Conservation (phyloP, 2,113 vertebrate genomes). For the Syngnathus floridae region DNA sequence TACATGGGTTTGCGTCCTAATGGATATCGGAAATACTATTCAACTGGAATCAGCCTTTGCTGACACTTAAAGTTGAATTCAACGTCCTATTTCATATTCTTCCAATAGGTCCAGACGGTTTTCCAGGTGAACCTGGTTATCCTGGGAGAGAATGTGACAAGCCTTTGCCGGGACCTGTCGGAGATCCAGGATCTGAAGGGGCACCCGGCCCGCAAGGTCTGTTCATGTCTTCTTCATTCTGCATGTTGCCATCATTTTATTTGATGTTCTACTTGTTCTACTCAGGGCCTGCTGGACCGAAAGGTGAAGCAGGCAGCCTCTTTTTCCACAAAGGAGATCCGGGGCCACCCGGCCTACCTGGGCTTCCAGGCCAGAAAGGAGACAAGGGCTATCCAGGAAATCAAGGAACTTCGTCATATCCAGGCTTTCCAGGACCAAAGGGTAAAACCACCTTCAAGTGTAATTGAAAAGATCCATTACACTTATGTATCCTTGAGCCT, state of each 20-base stretch:
- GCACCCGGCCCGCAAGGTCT: slow-evolving; percentile 34
- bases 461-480: not conserved
- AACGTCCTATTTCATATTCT: slow-evolving; percentile 3
- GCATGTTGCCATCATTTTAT: not conserved
- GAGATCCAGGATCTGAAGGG: slow-evolving; percentile 42
- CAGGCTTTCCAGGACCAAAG: slow-evolving; percentile 27
- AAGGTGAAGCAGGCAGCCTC: slow-evolving; percentile 20
- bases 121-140: slow-evolving; percentile 31
- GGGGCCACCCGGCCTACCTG: slow-evolving; percentile 34
- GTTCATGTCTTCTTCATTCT: not conserved
- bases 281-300: slow-evolving; percentile 36
- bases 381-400: slow-evolving; percentile 32
- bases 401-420: slow-evolving; percentile 9
- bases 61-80: not conserved
- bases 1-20: not conserved
- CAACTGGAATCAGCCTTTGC: not conserved
- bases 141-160: slow-evolving; percentile 14
- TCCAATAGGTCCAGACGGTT: slow-evolving; percentile 30
- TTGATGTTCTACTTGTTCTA: slow-evolving; percentile 3
- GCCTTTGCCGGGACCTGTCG: slow-evolving; percentile 11
- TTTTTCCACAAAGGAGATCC: slow-evolving; percentile 30
- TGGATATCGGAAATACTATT: not conserved
- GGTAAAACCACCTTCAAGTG: slow-evolving; percentile 24
- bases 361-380: slow-evolving; percentile 39
- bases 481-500: not conserved